Conservation (phyloP, 2,113 vertebrate species). For the Antechinus flavipes region DNA sequence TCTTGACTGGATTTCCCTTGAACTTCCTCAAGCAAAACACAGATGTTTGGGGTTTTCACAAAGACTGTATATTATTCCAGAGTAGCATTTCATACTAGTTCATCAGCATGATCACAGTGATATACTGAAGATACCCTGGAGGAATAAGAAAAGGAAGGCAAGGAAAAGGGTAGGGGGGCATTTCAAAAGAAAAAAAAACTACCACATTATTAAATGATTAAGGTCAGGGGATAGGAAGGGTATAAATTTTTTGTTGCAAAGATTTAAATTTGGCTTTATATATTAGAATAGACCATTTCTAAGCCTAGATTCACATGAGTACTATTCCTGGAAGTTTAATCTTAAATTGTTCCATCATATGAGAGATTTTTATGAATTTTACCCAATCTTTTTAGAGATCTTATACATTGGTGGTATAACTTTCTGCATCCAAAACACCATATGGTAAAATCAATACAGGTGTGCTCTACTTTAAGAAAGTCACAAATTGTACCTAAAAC, state of each 20-base stretch:
- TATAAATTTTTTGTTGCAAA: background rate
- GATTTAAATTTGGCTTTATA: background rate
- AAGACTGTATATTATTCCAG: background rate
- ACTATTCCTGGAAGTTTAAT: background rate
- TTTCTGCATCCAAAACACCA: slow-evolving; percentile 6
- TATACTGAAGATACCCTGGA: background rate
- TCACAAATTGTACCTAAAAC: background rate
- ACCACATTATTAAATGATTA: background rate
- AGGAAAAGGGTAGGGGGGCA: background rate
- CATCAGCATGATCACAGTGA: background rate
- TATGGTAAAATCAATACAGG: background rate
- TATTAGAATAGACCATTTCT: background rate
- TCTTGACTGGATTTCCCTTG: slow-evolving; percentile 40
- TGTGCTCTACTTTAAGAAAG: background rate
- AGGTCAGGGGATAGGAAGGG: background rate
- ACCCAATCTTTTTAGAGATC: slow-evolving; percentile 20
- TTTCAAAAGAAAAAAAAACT: background rate
- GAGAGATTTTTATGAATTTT: background rate
- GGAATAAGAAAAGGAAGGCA: slow-evolving; percentile 24
- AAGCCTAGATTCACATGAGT: background rate
- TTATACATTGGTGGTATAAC: background rate
- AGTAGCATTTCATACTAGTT: background rate
- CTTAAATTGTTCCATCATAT: background rate
- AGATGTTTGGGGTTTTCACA: background rate
- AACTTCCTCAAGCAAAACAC: slow-evolving; percentile 30